Conservation (phyloP, 1,140 invertebrate genomes). For the fruit fly (Drosophila melanogaster) region Release_6_plus_ISO1_MT NC_004354.4:18536501-18537000, state of each 20-base stretch:
- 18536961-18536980: conserved; percentile 4
- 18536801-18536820: conserved; percentile 77
- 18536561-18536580: background rate
- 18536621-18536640: conserved; percentile 10
- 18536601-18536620: background rate
- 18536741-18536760: background rate
- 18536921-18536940: conserved; percentile 1
- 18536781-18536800: conserved; percentile 50
- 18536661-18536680: background rate
- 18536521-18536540: background rate
- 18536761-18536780: conserved; percentile 39
- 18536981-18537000: conserved; percentile 43
- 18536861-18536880: background rate
- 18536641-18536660: background rate
- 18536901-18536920: background rate
- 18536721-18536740: conserved; percentile 42
- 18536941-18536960: conserved; percentile 51
- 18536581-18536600: background rate
- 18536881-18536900: background rate
- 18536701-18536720: conserved; percentile 72
- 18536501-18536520: too few species aligned
- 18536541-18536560: background rate
- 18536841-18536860: conserved; percentile 15
- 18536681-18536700: conserved; percentile 43
- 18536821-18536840: conserved; percentile 82